Conservation (phyloP, 2,113 vertebrate genomes). For the Sturnus vulgaris region DNA sequence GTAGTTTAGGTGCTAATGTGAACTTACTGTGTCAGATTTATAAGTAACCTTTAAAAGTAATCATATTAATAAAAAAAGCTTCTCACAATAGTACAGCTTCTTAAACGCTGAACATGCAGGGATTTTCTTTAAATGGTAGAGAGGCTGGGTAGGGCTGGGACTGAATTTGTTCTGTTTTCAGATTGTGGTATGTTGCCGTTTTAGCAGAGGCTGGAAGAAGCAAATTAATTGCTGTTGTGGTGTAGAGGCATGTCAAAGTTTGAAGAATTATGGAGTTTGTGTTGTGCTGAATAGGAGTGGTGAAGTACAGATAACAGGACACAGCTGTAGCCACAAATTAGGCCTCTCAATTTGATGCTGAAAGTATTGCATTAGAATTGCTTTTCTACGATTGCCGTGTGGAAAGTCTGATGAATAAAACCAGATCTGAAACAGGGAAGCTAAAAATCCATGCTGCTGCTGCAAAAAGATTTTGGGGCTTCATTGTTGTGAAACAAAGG, state of each 20-base stretch:
- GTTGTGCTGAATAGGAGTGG: conserved; percentile 54
- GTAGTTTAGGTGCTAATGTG: neutral
- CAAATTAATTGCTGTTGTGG: conserved; percentile 60
- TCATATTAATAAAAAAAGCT: neutral
- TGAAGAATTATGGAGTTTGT: conserved; percentile 10
- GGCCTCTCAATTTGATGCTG: conserved; percentile 63
- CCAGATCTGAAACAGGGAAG: neutral
- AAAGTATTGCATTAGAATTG: conserved; percentile 51
- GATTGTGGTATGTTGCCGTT: conserved; percentile 2
- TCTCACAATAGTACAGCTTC: neutral
- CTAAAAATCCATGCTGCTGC: neutral
- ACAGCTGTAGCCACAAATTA: conserved; percentile 58
- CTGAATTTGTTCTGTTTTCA: neutral
- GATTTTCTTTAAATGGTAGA: neutral
- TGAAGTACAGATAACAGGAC: conserved; percentile 58
- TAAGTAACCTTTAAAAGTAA: neutral
- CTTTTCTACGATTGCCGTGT: conserved; percentile 10
- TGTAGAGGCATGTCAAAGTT: neutral
- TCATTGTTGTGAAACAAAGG: neutral
- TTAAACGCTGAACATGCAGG: neutral
- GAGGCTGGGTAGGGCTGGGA: neutral
- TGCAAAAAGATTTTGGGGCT: neutral
- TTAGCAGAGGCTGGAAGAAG: conserved; percentile 20
- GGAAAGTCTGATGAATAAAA: conserved; percentile 35
- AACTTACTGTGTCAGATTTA: neutral